Evolutionary conservation across 2,888 invertebrate species (phyloP).

Genomic region (Tubiluchus corallicola): DNA sequence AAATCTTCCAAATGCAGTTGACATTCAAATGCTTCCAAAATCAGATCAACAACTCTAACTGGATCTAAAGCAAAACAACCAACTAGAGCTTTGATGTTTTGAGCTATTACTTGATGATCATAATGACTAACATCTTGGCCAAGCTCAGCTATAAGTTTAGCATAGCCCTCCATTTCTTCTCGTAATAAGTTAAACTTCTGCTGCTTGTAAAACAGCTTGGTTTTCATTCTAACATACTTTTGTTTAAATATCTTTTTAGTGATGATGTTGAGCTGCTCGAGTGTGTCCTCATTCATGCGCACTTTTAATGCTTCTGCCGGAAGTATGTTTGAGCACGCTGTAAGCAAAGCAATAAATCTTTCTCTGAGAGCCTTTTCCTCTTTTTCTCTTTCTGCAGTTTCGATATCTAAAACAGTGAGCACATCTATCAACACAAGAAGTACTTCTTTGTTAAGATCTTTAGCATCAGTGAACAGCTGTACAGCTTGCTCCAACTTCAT

Average conservation of each 20-base stretch:
- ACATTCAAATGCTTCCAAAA: conserved; percentile 83
- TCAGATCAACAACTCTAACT: conserved; percentile 84
- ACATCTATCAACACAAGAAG: too few relatives aligned
- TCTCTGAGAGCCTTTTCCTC: too few relatives aligned
- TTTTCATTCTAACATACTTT: conserved; percentile 92
- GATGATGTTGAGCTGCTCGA: conserved; percentile 74
- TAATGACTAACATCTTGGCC: conserved; percentile 60
- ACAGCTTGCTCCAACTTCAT: too few relatives aligned
- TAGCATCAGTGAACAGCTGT: too few relatives aligned
- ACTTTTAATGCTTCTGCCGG: conserved; percentile 73
- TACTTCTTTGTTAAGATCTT: too few relatives aligned
- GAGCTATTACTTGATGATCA: too few relatives aligned
- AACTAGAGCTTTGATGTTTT: too few relatives aligned
- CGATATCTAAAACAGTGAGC: too few relatives aligned
- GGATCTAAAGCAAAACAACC: conserved; percentile 99
- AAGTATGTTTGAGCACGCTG: too few relatives aligned
- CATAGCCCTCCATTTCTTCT: conserved; percentile 97
- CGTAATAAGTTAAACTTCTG: conserved; percentile 94
- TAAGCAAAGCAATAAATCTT: too few relatives aligned
- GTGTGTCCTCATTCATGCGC: conserved; percentile 73
- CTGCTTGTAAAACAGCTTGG: conserved; percentile 97
- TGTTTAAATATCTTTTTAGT: conserved; percentile 66
- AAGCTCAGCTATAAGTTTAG: conserved; percentile 81
- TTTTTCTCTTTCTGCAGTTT: too few relatives aligned
- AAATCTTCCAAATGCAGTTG: conserved; percentile 28